A percentile compares a stretch with the other conserved stretches of the same genome.
Conservation (phyloP, 2,888 invertebrate genomes). For the Drosophila flavopinicola region DNA sequence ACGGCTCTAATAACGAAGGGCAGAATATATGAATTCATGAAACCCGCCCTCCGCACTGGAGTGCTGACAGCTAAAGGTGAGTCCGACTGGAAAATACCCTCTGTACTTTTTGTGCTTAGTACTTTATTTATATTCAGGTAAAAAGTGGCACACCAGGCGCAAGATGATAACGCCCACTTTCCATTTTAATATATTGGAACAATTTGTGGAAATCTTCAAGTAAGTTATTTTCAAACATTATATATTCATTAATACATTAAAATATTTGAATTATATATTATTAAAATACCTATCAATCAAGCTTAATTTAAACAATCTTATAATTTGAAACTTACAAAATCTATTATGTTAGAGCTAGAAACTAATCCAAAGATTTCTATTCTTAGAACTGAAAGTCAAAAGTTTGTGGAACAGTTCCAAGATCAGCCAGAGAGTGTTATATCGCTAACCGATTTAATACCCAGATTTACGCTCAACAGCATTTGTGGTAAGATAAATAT, state of each 20-base stretch:
- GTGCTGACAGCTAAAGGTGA: slow-evolving; percentile 66
- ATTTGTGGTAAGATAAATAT: slow-evolving; percentile 66
- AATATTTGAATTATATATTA: no score
- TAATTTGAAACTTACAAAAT: no score
- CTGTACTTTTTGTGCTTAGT: background rate
- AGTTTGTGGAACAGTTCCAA: slow-evolving; percentile 59
- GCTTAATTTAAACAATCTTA: no score
- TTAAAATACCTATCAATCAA: no score
- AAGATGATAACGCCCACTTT: slow-evolving; percentile 69
- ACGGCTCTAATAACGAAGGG: slow-evolving; percentile 72
- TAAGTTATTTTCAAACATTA: slow-evolving; percentile 34
- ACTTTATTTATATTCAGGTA: slow-evolving; percentile 28
- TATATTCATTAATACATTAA: no score
- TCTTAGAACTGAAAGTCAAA: slow-evolving; percentile 74
- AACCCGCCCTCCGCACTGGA: slow-evolving; percentile 72
- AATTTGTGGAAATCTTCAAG: slow-evolving; percentile 79
- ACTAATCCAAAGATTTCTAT: no score
- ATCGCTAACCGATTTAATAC: slow-evolving; percentile 66
- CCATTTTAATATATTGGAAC: slow-evolving; percentile 75
- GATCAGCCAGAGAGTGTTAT: slow-evolving; percentile 38
- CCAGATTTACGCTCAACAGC: slow-evolving; percentile 74
- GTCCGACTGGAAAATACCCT: no score
- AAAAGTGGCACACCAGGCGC: slow-evolving; percentile 76
- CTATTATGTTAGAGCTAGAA: no score
- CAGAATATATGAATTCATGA: slow-evolving; percentile 63